A percentile compares a stretch with the other conserved stretches of the same genome.
Evolutionary conservation across 2,113 vertebrate species (phyloP).

Genomic region (Pterocles gutturalis): DNA sequence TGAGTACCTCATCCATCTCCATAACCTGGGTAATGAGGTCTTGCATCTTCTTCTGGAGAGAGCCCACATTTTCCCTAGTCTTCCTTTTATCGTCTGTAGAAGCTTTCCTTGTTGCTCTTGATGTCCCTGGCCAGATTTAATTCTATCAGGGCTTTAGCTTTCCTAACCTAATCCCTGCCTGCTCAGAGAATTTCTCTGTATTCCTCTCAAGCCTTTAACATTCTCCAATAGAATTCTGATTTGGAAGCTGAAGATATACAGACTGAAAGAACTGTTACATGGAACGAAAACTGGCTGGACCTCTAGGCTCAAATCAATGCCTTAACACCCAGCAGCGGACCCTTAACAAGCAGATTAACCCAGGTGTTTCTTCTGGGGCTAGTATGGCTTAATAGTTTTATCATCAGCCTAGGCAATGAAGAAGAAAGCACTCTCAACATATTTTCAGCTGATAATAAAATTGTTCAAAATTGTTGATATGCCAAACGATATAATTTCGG

Average conservation of each 20-base stretch:
- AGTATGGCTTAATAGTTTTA: background rate
- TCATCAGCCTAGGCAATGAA: background rate
- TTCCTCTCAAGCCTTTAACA: background rate
- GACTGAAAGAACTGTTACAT: fast-evolving
- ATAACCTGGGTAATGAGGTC: too few species aligned
- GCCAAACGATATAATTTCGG: background rate
- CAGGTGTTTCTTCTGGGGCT: background rate
- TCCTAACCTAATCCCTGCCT: too few species aligned
- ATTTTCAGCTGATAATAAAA: background rate
- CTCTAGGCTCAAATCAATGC: background rate
- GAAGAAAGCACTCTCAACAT: background rate
- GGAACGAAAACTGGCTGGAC: background rate
- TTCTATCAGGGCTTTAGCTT: too few species aligned
- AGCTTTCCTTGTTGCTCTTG: too few species aligned
- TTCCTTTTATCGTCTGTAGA: too few species aligned
- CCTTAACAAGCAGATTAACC: background rate
- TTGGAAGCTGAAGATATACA: background rate
- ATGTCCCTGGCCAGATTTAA: too few species aligned
- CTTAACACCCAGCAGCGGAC: fast-evolving
- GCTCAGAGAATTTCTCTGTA: too few species aligned
- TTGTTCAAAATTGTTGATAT: background rate
- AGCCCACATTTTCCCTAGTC: too few species aligned
- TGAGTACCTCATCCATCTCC: too few species aligned
- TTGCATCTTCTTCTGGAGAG: too few species aligned
- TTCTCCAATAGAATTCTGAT: background rate